These are phyloP conservation scores for Oryzias melastigma DNA, from an alignment of 2,113 vertebrate genomes.

Conservation along the genomic window DNA sequence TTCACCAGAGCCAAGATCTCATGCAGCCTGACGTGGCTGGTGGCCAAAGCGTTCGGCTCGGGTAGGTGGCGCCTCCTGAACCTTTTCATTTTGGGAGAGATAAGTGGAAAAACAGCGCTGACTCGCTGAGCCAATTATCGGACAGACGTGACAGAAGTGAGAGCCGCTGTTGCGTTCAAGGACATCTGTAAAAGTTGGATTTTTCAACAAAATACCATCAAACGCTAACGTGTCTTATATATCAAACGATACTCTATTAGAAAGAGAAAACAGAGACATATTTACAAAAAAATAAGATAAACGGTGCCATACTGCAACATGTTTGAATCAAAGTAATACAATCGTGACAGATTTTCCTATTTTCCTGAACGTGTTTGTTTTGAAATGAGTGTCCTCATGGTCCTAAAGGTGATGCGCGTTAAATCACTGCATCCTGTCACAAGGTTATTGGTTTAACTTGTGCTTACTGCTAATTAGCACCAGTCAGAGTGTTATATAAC, in stretches of 20 bases:
- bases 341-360: background rate
- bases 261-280: no score
- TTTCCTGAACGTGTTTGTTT: background rate
- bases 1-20: conserved; percentile 93
- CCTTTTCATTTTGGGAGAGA: conserved; percentile 1
- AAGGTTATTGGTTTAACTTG: conserved; percentile 1
- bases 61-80: conserved; percentile 81
- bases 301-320: no score
- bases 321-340: no score
- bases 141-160: background rate
- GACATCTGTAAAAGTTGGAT: no score
- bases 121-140: conserved; percentile 10
- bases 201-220: no score
- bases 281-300: no score
- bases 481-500: background rate
- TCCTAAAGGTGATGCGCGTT: background rate
- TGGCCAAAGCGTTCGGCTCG: conserved; percentile 97
- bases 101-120: conserved; percentile 5
- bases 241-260: no score
- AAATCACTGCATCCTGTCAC: background rate
- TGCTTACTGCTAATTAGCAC: background rate
- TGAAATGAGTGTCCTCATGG: background rate
- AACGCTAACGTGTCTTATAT: no score
- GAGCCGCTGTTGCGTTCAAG: no score
- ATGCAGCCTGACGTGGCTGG: conserved; percentile 95